These are phyloP conservation scores for Collichthys lucidus DNA, from an alignment of 2,113 vertebrate species.

Conservation along the genomic window DNA sequence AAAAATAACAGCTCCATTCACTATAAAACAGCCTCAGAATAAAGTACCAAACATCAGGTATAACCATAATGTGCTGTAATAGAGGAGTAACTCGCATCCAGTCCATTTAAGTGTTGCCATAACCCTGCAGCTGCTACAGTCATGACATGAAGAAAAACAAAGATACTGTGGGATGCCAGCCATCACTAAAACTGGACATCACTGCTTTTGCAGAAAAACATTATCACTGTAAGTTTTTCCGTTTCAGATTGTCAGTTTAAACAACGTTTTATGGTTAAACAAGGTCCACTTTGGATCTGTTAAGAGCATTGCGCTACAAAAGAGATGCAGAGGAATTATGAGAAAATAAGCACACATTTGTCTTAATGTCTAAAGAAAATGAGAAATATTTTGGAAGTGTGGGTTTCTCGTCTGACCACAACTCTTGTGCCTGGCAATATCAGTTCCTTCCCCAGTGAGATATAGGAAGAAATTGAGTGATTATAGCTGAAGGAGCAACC, in stretches of 20 bases:
- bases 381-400: background rate
- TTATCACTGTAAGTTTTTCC: background rate
- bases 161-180: conserved; percentile 1
- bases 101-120: background rate
- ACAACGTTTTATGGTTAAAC: background rate
- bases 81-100: background rate
- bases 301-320: background rate
- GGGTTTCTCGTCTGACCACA: background rate
- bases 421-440: background rate
- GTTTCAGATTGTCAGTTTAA: background rate
- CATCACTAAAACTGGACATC: background rate
- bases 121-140: conserved; percentile 15
- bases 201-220: background rate
- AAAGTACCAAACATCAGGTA: background rate
- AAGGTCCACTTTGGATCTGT: background rate
- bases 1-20: background rate
- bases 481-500: conserved; percentile 20
- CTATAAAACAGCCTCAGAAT: background rate
- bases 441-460: conserved; percentile 1
- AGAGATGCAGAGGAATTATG: background rate
- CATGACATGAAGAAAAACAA: conserved; percentile 8
- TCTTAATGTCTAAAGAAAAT: conserved; percentile 2
- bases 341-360: background rate
- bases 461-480: conserved; percentile 25
- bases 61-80: background rate